phyloP scores from a whole-genome alignment of 2,888 invertebrate genomes.

The Hydrotaea cyrtoneurina region DNA sequence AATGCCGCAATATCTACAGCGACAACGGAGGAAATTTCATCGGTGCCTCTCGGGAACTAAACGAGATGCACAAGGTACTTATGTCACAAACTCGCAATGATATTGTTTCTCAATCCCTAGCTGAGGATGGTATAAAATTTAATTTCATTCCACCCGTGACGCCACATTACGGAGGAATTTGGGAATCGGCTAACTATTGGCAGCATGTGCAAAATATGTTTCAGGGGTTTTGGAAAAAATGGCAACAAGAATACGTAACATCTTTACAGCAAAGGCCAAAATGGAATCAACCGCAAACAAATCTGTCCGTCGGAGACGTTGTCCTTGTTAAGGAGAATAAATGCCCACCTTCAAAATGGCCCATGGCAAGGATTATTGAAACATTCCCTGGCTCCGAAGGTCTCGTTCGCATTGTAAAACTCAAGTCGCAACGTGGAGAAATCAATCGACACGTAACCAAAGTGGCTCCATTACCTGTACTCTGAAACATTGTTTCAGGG shows the following conservation, averaged over 20 bases:
- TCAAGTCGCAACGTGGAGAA: constrained; percentile 42
- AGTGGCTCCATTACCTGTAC: constrained; percentile 36
- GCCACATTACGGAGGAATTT: constrained; percentile 37
- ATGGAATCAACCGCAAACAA: constrained; percentile 9
- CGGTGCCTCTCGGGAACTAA: constrained; percentile 54
- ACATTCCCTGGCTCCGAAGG: constrained; percentile 48
- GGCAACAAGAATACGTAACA: constrained; percentile 45
- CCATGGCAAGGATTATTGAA: constrained; percentile 44
- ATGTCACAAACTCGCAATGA: background rate
- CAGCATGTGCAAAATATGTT: constrained; percentile 61
- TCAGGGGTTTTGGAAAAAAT: constrained; percentile 54
- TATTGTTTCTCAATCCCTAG: constrained; percentile 24
- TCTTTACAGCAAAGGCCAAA: constrained; percentile 48
- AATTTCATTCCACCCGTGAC: constrained; percentile 51
- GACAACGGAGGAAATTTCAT: constrained; percentile 64
- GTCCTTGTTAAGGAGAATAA: constrained; percentile 61
- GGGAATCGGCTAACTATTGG: constrained; percentile 61
- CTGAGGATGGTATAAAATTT: constrained; percentile 59
- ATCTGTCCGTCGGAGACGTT: constrained; percentile 19
- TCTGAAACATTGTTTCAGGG: constrained; percentile 53
- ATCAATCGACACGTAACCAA: constrained; percentile 38
- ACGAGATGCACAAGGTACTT: background rate
- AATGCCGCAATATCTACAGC: constrained; percentile 55
- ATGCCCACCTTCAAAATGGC: constrained; percentile 59
- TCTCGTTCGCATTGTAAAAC: constrained; percentile 54